phyloP scores from a whole-genome alignment of 2,888 invertebrate species.

The Aquatica leii region DNA sequence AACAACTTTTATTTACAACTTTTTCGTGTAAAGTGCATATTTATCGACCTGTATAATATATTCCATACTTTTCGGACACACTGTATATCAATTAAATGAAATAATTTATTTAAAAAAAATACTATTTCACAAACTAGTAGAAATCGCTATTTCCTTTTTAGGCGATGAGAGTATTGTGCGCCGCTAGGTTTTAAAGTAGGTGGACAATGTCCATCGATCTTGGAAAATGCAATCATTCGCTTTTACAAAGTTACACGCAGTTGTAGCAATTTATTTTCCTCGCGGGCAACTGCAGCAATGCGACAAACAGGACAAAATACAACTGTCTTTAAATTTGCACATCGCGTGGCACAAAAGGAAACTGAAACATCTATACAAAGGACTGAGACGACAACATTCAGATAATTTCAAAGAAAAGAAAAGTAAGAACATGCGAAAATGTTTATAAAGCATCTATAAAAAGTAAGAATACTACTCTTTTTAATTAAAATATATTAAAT shows the following conservation, averaged over 20 bases:
- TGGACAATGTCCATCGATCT: conserved; percentile 34
- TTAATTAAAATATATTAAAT: conserved; percentile 34
- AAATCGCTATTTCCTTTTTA: background rate
- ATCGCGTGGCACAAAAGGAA: conserved; percentile 36
- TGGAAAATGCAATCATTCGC: conserved; percentile 32
- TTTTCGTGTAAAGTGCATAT: too few species aligned
- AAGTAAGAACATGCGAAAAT: conserved; percentile 20
- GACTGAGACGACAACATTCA: conserved; percentile 26
- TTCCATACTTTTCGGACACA: too few species aligned
- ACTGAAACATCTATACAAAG: conserved; percentile 31
- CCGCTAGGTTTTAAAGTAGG: conserved; percentile 29
- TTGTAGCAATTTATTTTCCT: conserved; percentile 33
- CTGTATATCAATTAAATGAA: too few species aligned
- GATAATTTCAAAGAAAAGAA: conserved; percentile 30
- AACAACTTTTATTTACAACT: too few species aligned
- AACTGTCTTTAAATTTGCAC: conserved; percentile 38
- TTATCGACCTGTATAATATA: too few species aligned
- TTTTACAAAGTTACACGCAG: conserved; percentile 37
- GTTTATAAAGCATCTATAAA: conserved; percentile 16
- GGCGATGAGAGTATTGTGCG: conserved; percentile 12
- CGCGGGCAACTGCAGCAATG: conserved; percentile 35
- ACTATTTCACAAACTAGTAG: background rate
- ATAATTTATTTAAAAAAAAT: background rate
- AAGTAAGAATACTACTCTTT: conserved; percentile 10
- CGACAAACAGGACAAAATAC: conserved; percentile 37